phyloP scores from a whole-genome alignment of 2,888 invertebrate species.

The Aleiodes testaceus region DNA sequence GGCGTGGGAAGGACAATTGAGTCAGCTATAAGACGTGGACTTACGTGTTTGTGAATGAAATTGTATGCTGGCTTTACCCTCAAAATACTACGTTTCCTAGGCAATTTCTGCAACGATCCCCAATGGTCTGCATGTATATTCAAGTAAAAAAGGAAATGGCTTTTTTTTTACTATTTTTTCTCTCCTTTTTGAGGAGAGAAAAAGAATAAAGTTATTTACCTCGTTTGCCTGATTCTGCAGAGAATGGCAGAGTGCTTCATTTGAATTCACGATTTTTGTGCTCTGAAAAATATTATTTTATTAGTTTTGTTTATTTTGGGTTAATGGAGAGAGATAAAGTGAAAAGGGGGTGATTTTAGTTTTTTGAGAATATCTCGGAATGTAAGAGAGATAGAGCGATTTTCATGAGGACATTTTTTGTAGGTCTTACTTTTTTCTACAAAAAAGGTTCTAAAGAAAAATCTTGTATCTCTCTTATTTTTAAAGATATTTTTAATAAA shows the following conservation, averaged over 20 bases:
- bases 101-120: conserved; percentile 61
- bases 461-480: no score
- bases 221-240: conserved; percentile 56
- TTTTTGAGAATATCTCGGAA: no score
- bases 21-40: conserved; percentile 51
- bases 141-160: conserved; percentile 6
- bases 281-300: conserved; percentile 49
- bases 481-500: no score
- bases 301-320: conserved; percentile 1
- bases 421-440: no score
- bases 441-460: no score
- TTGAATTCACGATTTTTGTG: conserved; percentile 46
- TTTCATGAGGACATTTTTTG: background rate
- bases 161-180: background rate
- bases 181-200: background rate
- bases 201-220: conserved; percentile 52
- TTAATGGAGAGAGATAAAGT: no score
- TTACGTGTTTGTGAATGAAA: conserved; percentile 70
- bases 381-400: background rate
- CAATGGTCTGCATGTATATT: conserved; percentile 33
- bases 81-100: conserved; percentile 65
- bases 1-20: conserved; percentile 53
- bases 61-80: conserved; percentile 67
- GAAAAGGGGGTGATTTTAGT: no score
- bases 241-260: conserved; percentile 53